phyloP scores from a whole-genome alignment of 92 coral and sea anemone genomes.

The Porites lobata region DNA sequence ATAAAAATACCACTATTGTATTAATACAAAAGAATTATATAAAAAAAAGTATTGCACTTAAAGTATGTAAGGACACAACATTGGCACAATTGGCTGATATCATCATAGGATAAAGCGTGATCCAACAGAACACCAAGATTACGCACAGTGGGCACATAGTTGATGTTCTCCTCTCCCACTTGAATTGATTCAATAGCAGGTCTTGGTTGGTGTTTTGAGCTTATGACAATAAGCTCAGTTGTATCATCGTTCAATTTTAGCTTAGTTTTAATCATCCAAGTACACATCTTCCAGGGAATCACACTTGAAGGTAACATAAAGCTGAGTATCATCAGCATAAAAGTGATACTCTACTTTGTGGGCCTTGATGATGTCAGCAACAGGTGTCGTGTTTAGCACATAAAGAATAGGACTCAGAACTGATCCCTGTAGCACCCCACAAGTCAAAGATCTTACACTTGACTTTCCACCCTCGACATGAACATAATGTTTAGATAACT shows the following conservation, averaged over 20 bases:
- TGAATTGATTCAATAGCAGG: not conserved
- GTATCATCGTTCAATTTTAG: constrained; percentile 1
- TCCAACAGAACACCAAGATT: not conserved
- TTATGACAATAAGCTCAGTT: not conserved
- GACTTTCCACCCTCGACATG: too few relatives aligned
- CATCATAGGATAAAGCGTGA: not conserved
- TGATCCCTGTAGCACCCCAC: too few relatives aligned
- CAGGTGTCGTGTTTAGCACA: too few relatives aligned
- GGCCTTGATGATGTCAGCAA: too few relatives aligned
- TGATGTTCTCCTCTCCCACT: not conserved
- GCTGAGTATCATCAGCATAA: not conserved
- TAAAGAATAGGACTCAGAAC: too few relatives aligned
- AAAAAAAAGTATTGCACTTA: too few relatives aligned
- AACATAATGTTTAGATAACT: too few relatives aligned
- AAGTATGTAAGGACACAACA: too few relatives aligned
- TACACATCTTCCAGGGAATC: not conserved
- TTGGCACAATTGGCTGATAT: not conserved
- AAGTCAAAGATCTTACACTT: too few relatives aligned
- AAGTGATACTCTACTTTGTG: too few relatives aligned
- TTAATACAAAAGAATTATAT: too few relatives aligned
- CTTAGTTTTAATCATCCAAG: constrained; percentile 11
- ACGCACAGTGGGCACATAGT: not conserved
- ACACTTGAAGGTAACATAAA: constrained; percentile 1
- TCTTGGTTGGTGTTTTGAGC: constrained; percentile 8
- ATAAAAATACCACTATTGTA: too few relatives aligned